These are phyloP conservation scores for Bombyx mori DNA, from an alignment of 1,140 invertebrate species.

Conservation along the genomic window ASM3026992v2 NC_085116.1:17205001-17205500, in stretches of 20 bases:
- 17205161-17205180: slow-evolving; percentile 83
- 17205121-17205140: slow-evolving; percentile 45
- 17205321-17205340: too few species aligned
- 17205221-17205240: slow-evolving; percentile 74
- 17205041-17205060: neutral
- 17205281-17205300: slow-evolving; percentile 84
- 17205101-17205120: slow-evolving; percentile 74
- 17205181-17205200: slow-evolving; percentile 84
- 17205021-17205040: too few species aligned
- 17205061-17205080: neutral
- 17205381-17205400: too few species aligned
- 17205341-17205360: too few species aligned
- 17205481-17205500: too few species aligned
- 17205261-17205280: slow-evolving; percentile 78
- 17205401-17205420: too few species aligned
- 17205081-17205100: slow-evolving; percentile 75
- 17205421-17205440: too few species aligned
- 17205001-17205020: slow-evolving; percentile 75
- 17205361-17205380: too few species aligned
- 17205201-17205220: slow-evolving; percentile 83
- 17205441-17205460: too few species aligned
- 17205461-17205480: too few species aligned
- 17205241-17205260: slow-evolving; percentile 50
- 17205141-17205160: slow-evolving; percentile 73
- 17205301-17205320: slow-evolving; percentile 27